phyloP scores from a whole-genome alignment of 2,797 vertebrate genomes.

The Steatocranus sp. region DNA sequence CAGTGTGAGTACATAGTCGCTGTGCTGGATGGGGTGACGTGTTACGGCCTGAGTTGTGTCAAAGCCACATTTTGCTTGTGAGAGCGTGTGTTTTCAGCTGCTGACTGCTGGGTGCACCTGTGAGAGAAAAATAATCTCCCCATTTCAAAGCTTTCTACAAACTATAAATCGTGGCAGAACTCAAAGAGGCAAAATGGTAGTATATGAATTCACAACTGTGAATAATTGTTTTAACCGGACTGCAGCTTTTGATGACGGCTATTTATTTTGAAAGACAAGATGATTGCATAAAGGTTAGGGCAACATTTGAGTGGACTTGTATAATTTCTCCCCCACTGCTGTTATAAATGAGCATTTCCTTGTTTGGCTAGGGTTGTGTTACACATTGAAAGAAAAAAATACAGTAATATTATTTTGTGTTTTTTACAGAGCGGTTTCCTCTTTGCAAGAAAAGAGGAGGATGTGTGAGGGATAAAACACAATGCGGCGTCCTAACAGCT shows the following conservation, averaged over 20 bases:
- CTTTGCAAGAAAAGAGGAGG: neutral
- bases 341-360: neutral
- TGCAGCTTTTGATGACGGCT: constrained; percentile 8
- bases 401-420: neutral
- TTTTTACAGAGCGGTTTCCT: neutral
- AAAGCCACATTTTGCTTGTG: neutral
- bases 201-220: neutral
- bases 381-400: neutral
- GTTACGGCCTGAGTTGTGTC: constrained; percentile 29
- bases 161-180: constrained; percentile 33
- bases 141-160: constrained; percentile 10
- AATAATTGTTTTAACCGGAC: neutral
- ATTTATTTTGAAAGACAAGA: constrained; percentile 6
- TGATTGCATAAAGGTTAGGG: neutral
- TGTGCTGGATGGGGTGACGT: neutral
- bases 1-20: neutral
- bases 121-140: constrained; percentile 21
- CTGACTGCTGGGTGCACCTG: constrained; percentile 56
- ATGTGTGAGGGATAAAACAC: neutral
- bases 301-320: neutral
- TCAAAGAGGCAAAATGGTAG: neutral
- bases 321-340: neutral
- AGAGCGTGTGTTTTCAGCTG: constrained; percentile 54
- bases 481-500: rapidly evolving
- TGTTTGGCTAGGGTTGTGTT: neutral